Percentiles rank a stretch among this genome's conserved stretches.
Conservation (phyloP, 2,113 vertebrate species). For the Menura novaehollandiae region DNA sequence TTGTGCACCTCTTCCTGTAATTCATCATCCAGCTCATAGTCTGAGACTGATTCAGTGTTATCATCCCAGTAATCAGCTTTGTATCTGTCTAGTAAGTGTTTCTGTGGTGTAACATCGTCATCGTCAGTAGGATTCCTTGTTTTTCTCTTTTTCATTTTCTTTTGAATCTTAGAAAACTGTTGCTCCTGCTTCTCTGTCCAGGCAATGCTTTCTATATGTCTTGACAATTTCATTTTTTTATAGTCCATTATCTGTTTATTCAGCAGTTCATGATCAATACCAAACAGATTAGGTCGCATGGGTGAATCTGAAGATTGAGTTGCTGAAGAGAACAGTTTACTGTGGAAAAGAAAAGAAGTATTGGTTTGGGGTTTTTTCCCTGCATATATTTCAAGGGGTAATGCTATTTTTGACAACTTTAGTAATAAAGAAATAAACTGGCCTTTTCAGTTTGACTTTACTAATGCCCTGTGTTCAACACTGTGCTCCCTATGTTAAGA, state of each 20-base stretch:
- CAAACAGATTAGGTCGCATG: conserved; percentile 52
- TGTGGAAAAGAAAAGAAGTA: conserved; percentile 30
- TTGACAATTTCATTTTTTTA: conserved; percentile 59
- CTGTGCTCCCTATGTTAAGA: neutral
- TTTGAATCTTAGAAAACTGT: conserved; percentile 51
- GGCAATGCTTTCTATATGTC: neutral
- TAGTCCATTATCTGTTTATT: conserved; percentile 79
- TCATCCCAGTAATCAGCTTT: neutral
- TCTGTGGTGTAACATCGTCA: conserved; percentile 52
- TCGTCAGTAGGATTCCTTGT: neutral
- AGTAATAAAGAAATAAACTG: neutral
- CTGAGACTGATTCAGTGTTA: neutral
- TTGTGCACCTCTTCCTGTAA: conserved; percentile 12
- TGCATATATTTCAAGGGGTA: neutral
- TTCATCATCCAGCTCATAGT: conserved; percentile 19
- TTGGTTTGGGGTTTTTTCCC: neutral
- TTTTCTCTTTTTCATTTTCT: conserved; percentile 63
- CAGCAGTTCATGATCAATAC: conserved; percentile 78
- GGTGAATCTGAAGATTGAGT: neutral
- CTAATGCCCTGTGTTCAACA: neutral
- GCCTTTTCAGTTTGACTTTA: neutral
- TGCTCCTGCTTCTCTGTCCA: conserved; percentile 57
- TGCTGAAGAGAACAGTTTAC: neutral
- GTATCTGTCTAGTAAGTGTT: conserved; percentile 33
- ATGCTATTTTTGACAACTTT: neutral